Conservation (phyloP, 2,888 invertebrate species). For the Drosophila histrio region DNA sequence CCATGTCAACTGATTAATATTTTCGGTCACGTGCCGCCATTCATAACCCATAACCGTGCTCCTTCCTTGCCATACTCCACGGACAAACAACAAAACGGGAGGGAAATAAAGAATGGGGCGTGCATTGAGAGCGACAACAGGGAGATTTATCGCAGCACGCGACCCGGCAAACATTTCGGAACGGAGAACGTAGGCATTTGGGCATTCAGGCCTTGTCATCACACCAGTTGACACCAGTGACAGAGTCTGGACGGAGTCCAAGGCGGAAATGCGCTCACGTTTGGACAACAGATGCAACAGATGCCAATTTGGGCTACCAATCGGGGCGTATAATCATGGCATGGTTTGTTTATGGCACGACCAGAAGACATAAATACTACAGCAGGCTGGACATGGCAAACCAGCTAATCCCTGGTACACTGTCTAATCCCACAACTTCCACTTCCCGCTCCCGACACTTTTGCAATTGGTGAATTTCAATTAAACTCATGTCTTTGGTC, state of each 20-base stretch:
- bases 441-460: background rate
- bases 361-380: constrained; percentile 53
- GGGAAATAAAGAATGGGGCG: background rate
- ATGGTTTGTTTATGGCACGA: constrained; percentile 53
- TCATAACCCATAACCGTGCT: constrained; percentile 45
- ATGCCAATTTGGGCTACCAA: constrained; percentile 55
- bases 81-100: constrained; percentile 35
- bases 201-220: constrained; percentile 45
- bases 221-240: constrained; percentile 49
- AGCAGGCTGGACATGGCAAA: constrained; percentile 2
- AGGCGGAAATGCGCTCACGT: constrained; percentile 66
- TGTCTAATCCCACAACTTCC: constrained; percentile 46
- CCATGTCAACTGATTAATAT: constrained; percentile 82
- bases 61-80: constrained; percentile 7
- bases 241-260: constrained; percentile 20
- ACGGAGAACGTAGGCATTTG: background rate
- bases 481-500: constrained; percentile 60
- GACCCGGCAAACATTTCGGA: constrained; percentile 47
- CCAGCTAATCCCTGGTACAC: constrained; percentile 48
- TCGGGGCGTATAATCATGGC: constrained; percentile 47
- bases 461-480: constrained; percentile 66
- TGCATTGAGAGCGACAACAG: constrained; percentile 15
- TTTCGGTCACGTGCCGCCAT: constrained; percentile 82
- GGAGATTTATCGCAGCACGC: constrained; percentile 56
- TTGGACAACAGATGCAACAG: constrained; percentile 65